Percentiles rank a stretch among this genome's conserved stretches.
Conservation (phyloP, 2,113 vertebrate genomes). For the Cairina moschata region DNA sequence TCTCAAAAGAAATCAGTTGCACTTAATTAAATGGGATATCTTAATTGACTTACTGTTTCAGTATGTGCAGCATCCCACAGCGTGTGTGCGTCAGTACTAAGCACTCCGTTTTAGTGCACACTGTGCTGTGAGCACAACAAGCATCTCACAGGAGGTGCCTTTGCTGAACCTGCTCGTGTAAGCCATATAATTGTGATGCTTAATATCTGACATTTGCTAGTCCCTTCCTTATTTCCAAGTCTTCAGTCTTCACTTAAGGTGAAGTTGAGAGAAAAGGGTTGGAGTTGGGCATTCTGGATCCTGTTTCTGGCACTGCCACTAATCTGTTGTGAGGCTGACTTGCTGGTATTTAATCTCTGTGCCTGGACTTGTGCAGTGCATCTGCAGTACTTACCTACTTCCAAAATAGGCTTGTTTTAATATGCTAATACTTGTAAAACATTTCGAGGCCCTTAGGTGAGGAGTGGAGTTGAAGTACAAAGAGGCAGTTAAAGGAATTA, state of each 20-base stretch:
- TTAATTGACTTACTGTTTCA: background rate
- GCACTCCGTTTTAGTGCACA: background rate
- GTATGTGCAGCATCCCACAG: background rate
- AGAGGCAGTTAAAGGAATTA: background rate
- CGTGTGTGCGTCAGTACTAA: fast-evolving
- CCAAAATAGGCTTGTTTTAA: constrained; percentile 10
- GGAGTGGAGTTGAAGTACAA: background rate
- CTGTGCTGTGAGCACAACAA: background rate
- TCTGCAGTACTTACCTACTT: background rate
- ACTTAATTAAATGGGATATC: background rate
- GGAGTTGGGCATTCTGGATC: background rate
- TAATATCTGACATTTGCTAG: background rate
- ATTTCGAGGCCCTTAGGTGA: background rate
- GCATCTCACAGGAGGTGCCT: background rate
- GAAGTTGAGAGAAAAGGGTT: background rate
- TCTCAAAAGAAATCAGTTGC: background rate
- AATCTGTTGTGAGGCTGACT: background rate
- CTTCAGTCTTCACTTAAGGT: background rate
- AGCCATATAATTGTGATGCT: background rate
- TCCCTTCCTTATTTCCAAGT: background rate
- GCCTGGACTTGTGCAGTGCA: constrained; percentile 1
- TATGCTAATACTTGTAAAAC: background rate
- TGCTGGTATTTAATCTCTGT: constrained; percentile 19
- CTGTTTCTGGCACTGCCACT: background rate
- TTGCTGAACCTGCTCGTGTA: background rate